A percentile compares a stretch with the other conserved stretches of the same genome.
Conservation (phyloP, 2,113 vertebrate species). For the Theristicus caerulescens region DNA sequence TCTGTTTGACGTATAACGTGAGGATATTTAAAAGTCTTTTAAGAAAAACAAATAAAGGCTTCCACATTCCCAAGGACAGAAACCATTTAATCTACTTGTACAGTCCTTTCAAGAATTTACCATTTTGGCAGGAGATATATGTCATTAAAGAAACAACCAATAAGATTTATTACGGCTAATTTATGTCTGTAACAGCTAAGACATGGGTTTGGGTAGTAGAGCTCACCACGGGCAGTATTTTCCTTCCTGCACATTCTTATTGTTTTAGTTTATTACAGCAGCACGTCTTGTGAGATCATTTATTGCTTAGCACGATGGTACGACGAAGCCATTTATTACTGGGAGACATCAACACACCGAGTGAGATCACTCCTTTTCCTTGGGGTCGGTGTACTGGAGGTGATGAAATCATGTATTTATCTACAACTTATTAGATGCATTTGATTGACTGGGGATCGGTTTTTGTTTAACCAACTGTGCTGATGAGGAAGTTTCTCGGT, state of each 20-base stretch:
- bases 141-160: conserved; percentile 75
- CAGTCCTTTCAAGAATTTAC: conserved; percentile 62
- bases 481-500: conserved; percentile 71
- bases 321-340: conserved; percentile 84
- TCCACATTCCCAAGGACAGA: conserved; percentile 77
- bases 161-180: conserved; percentile 84
- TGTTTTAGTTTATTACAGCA: conserved; percentile 86
- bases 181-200: conserved; percentile 75
- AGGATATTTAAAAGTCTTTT: conserved; percentile 80
- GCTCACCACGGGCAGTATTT: conserved; percentile 78
- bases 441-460: conserved; percentile 77
- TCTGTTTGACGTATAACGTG: conserved; percentile 88
- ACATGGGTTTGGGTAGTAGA: conserved; percentile 52
- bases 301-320: conserved; percentile 81
- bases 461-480: conserved; percentile 69
- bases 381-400: conserved; percentile 62
- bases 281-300: conserved; percentile 88
- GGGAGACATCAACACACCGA: conserved; percentile 78
- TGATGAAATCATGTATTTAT: conserved; percentile 88
- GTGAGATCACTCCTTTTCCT: conserved; percentile 78
- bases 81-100: conserved; percentile 68
- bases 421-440: conserved; percentile 78
- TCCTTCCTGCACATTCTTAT: conserved; percentile 80
- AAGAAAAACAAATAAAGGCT: conserved; percentile 83
- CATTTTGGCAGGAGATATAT: conserved; percentile 71